Conservation (phyloP, 2,113 vertebrate species). For the Psittacula cyanocephala region DNA sequence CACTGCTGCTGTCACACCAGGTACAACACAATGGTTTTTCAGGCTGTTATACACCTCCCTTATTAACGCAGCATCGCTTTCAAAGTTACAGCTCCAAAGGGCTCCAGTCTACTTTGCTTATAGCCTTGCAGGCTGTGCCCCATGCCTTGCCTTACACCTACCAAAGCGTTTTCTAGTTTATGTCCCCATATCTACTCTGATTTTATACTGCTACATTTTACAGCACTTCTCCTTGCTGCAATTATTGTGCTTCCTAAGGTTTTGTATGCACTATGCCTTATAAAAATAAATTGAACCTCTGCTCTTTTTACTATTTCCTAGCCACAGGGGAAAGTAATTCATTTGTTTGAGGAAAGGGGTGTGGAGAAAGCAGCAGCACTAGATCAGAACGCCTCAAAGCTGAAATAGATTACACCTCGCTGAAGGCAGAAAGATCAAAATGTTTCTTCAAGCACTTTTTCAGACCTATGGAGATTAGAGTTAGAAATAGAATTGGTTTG, state of each 20-base stretch:
- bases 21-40: neutral
- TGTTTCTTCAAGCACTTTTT: conserved; percentile 38
- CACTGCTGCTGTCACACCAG: neutral
- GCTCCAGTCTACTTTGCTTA: neutral
- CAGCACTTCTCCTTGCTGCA: neutral
- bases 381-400: conserved; percentile 1
- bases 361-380: neutral
- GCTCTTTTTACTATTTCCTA: neutral
- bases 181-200: neutral
- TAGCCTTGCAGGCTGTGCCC: neutral
- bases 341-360: neutral
- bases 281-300: conserved; percentile 18
- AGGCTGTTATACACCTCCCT: neutral
- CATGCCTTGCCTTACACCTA: neutral
- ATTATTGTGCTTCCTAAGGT: neutral
- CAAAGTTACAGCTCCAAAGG: neutral
- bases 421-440: conserved; percentile 50
- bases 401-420: conserved; percentile 4
- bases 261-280: neutral
- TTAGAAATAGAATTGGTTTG: conserved; percentile 42
- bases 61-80: neutral
- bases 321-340: neutral
- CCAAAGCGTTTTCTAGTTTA: neutral
- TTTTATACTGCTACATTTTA: neutral
- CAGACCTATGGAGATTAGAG: conserved; percentile 40